These are phyloP conservation scores for Chironomus tentans DNA, from an alignment of 2,888 invertebrate species.

Conservation along the genomic window DNA sequence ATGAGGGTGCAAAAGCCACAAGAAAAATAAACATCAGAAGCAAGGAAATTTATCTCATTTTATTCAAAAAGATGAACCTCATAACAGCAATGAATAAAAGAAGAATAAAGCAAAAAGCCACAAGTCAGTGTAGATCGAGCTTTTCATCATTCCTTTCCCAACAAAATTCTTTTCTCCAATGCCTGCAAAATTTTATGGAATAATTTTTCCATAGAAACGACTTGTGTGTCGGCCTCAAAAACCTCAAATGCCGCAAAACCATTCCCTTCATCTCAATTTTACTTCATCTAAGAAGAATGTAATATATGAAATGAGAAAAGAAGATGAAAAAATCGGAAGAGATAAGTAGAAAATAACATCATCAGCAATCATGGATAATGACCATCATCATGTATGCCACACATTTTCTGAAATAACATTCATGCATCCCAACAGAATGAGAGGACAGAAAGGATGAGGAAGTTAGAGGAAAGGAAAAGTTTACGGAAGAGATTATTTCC, in stretches of 20 bases:
- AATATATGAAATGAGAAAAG: background rate
- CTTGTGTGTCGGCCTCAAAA: background rate
- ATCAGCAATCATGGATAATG: slow-evolving; percentile 20
- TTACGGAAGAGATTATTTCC: background rate
- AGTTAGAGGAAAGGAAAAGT: too few species aligned
- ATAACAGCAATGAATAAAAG: background rate
- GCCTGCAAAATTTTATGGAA: too few species aligned
- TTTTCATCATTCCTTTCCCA: slow-evolving; percentile 4
- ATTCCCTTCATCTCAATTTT: background rate
- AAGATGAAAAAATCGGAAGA: background rate
- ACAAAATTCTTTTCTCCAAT: background rate
- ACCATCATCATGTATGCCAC: background rate
- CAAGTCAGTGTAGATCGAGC: slow-evolving; percentile 23
- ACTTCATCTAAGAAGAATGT: background rate
- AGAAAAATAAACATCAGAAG: background rate
- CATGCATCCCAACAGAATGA: background rate
- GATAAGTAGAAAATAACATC: slow-evolving; percentile 20
- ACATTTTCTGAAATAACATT: background rate
- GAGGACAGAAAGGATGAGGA: background rate
- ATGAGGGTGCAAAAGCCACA: slow-evolving; percentile 14
- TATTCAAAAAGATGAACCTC: background rate
- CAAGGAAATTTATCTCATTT: background rate
- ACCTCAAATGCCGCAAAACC: background rate
- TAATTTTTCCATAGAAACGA: background rate
- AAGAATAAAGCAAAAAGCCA: background rate